Base-by-base conservation (phyloP, 2,797 vertebrate species). In the Sandelia bainsii region DNA sequence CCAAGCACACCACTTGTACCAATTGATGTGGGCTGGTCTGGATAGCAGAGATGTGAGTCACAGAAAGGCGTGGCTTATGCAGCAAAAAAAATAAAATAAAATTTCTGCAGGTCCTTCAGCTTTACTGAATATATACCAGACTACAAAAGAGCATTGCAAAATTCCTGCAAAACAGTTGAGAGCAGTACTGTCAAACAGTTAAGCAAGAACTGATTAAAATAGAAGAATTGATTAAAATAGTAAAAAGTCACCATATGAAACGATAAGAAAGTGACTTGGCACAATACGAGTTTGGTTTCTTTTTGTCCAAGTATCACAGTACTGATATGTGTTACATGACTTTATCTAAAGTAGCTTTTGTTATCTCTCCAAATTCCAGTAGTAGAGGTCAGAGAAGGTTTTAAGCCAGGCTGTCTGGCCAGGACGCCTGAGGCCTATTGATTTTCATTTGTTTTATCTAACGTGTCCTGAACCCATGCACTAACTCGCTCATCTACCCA, bases 1-100 rank as follows among this genome's bases (percentile, higher is more conserved):
- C 32, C 0, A 1, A 32, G 39, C 7, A 46, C 13, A 49, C 19
- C n/a, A 16, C 54, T 62, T 72, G 51, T 27, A 37, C 57, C 54
- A 70, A 84, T 45, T 86, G 72, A 49, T 23, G 71, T 39, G 40
- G 57, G 56, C 59, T 63, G 68, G 69, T 20, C 52, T 53, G 34
- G 4, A 51, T 6, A 11, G 54, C 20, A 42, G 51, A 50, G 19
- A 50, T 66, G 70, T 72, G 48, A 77, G 54, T 77, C 82, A 54
- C 12, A 76, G 61, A 49, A 8, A 62, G 91, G 89, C 10, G 91
- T 86, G 90, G 87, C 83, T 76, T 63, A 60, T 77, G 83, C 83
- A 87, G 74, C 66, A 81, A 71, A 68, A 52, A 53, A 46, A 56
- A 34, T 23, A 48, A 51, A 59, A 44, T 63, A 46, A 66, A 75